Evolutionary conservation across 2,113 vertebrate species (phyloP), one percentile per base, ranked within the genome.

Genomic region (Microcebus tavaratra): DNA sequence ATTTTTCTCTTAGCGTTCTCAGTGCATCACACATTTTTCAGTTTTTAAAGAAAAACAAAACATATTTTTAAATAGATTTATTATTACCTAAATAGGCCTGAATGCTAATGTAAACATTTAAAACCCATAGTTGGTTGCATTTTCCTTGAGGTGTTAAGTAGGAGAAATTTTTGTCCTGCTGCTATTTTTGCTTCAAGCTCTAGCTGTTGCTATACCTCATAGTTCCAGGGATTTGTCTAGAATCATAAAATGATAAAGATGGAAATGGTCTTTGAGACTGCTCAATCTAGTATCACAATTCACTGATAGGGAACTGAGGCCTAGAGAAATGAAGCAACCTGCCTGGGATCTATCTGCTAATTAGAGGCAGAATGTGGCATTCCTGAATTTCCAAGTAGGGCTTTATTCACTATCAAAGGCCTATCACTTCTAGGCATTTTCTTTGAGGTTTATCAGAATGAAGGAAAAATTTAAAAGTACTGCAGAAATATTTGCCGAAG

Each of bases 11-110:
- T 92, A 88, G 75, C 53, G 20, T 94, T 97, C 81, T 91, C 61
- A 93, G 83, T 83, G 13, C 93, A 87, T 90, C 83, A 93, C 89
- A 95, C 57, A 96, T 94, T 97, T 96, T 97, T 88, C 76, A 94
- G 53, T 91, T 96, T 97, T 96, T 97, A 92, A 95, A 95, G 93
- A 93, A 97, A 97, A 97, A 91, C 94, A 96, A 97, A 97, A 80
- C 93, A 96, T 91, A 83, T 88, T 97, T 97, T 96, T 81, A 98
- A 97, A 95, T 93, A 95, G 93, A 93, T 84, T 96, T 97, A 97
- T 93, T 97, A 97, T 96, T 97, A 97, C 91, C 82, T 96, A 97
- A 97, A 87, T 96, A 65, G 86, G 67, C 91, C 63, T 91, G 82
- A 91, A 91, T 94, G 91, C 67, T 97, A 98, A 97, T 88, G 21